These are phyloP conservation scores for Mythimna loreyi DNA, from an alignment of 2,888 invertebrate species.

Conservation along the genomic window DNA sequence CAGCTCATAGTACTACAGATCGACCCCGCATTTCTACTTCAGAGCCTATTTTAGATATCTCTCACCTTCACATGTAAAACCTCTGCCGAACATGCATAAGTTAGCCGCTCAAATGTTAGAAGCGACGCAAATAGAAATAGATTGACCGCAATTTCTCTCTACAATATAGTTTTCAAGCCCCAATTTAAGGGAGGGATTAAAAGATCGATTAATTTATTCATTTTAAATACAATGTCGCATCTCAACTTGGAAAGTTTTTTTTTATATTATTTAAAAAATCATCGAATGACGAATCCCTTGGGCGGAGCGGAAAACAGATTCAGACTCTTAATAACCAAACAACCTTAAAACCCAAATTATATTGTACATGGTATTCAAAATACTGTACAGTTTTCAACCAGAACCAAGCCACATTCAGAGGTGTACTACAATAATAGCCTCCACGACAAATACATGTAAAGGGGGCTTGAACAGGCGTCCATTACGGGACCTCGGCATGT, in stretches of 20 bases:
- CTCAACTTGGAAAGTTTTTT: neutral
- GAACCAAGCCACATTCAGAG: neutral
- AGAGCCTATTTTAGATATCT: conserved; percentile 37
- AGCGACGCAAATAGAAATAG: conserved; percentile 27
- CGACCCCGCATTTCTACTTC: conserved; percentile 14
- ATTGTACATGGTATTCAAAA: neutral
- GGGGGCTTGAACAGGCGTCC: conserved; percentile 7
- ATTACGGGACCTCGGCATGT: conserved; percentile 24
- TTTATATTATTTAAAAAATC: neutral
- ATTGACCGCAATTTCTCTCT: conserved; percentile 18
- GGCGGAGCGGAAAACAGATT: no score
- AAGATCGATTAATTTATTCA: conserved; percentile 20
- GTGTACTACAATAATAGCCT: neutral
- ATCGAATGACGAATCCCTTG: neutral
- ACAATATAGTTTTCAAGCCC: conserved; percentile 16
- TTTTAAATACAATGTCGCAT: neutral
- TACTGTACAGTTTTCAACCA: neutral
- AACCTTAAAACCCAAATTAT: no score
- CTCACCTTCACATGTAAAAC: conserved; percentile 27
- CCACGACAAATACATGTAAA: neutral
- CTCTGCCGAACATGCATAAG: conserved; percentile 36
- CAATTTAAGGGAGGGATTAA: conserved; percentile 16
- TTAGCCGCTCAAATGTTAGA: conserved; percentile 18
- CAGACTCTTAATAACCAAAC: no score
- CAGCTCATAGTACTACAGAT: conserved; percentile 26